phyloP scores from a whole-genome alignment of 1,140 invertebrate species.

The Ridgeia piscesae region DNA sequence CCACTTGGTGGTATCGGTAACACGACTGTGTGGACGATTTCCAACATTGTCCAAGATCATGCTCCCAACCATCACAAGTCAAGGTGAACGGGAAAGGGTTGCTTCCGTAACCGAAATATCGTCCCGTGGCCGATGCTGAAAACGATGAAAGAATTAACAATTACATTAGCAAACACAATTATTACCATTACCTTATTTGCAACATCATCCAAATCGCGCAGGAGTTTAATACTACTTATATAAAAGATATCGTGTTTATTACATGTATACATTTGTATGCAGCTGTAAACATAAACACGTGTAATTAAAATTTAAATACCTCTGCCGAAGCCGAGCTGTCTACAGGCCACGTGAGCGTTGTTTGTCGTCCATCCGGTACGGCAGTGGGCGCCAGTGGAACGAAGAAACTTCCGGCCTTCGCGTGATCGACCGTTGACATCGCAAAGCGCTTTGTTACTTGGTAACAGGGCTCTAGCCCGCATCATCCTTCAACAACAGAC shows the following conservation, averaged over 20 bases:
- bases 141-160: no score
- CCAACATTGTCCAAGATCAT: background rate
- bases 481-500: background rate
- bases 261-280: no score
- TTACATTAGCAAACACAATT: no score
- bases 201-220: no score
- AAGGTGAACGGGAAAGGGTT: background rate
- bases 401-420: background rate
- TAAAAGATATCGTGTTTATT: no score
- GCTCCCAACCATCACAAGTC: background rate
- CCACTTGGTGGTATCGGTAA: background rate
- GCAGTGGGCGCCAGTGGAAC: background rate
- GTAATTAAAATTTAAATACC: no score
- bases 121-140: no score
- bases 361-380: background rate
- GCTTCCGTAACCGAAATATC: background rate
- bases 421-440: background rate
- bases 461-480: no score
- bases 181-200: no score
- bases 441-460: background rate
- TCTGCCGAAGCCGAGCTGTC: background rate
- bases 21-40: background rate
- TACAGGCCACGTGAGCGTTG: background rate
- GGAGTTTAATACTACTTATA: no score
- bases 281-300: no score